Conservation (phyloP, 2,888 invertebrate species). For the Perdita meconis region DNA sequence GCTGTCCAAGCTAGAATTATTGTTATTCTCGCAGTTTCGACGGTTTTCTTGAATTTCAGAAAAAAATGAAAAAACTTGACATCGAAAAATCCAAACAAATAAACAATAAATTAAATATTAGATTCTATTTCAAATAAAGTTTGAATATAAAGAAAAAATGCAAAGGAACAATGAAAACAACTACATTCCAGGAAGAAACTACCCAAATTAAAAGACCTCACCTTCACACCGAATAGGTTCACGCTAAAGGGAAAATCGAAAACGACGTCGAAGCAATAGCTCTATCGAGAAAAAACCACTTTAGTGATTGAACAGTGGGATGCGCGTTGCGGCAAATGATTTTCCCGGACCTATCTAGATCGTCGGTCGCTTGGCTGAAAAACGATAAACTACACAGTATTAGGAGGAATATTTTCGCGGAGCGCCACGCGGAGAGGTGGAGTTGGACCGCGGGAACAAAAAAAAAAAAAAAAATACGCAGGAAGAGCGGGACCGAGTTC, state of each 20-base stretch:
- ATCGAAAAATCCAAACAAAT: too few species aligned
- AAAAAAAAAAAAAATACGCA: slow-evolving; percentile 19
- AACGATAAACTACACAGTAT: slow-evolving; percentile 32
- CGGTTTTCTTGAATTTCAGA: neutral
- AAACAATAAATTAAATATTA: too few species aligned
- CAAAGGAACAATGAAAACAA: too few species aligned
- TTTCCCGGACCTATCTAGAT: neutral
- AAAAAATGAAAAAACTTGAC: too few species aligned
- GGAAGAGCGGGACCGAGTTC: slow-evolving; percentile 7
- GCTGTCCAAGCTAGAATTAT: neutral
- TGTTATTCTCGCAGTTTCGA: neutral
- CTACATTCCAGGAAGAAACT: too few species aligned
- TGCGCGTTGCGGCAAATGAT: slow-evolving; percentile 15
- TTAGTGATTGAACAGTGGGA: neutral
- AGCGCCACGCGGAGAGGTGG: neutral
- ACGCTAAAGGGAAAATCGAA: neutral
- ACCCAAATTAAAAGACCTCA: too few species aligned
- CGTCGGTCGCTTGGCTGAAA: neutral
- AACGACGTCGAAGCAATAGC: neutral
- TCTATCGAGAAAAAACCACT: neutral
- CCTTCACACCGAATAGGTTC: neutral
- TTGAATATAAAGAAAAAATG: neutral
- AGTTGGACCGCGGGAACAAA: neutral
- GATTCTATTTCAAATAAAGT: neutral
- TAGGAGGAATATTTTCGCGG: slow-evolving; percentile 25